phyloP scores from a whole-genome alignment of 2,797 vertebrate species.

The Parotocinclus haroldoi region DNA sequence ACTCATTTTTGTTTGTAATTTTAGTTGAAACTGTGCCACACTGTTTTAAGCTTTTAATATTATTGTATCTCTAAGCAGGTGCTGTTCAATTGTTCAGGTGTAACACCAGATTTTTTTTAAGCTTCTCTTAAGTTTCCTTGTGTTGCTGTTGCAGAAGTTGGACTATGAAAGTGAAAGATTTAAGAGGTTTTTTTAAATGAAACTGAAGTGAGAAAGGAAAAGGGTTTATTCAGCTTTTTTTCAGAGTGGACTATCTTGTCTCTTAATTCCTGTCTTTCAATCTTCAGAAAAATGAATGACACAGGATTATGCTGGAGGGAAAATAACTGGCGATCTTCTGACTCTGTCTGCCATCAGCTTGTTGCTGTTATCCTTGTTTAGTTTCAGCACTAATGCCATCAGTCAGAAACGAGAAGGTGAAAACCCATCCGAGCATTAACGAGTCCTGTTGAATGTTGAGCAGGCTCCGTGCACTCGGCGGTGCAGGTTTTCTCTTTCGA shows the following conservation, averaged over 20 bases:
- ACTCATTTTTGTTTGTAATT: conserved; percentile 65
- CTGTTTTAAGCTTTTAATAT: conserved; percentile 54
- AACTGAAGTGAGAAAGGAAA: conserved; percentile 49
- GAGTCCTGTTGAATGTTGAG: conserved; percentile 57
- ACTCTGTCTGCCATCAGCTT: not conserved
- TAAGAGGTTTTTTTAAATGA: too few species aligned
- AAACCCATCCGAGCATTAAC: conserved; percentile 12
- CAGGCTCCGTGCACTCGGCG: conserved; percentile 55
- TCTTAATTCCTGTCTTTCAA: not conserved
- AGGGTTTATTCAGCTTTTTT: conserved; percentile 53
- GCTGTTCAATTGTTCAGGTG: conserved; percentile 68
- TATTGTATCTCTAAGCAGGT: conserved; percentile 68
- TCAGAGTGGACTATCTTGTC: conserved; percentile 52
- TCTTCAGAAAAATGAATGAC: not conserved
- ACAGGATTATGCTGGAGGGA: conserved; percentile 25
- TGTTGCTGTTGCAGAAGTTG: too few species aligned
- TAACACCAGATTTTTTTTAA: conserved; percentile 54
- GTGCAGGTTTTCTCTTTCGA: conserved; percentile 53
- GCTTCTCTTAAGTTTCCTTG: conserved; percentile 39
- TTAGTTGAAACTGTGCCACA: conserved; percentile 71
- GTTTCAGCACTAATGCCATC: not conserved
- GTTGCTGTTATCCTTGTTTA: conserved; percentile 36
- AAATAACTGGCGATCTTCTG: conserved; percentile 46
- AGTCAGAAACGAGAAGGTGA: conserved; percentile 38
- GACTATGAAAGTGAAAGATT: too few species aligned